Base-by-base conservation (phyloP, 2,888 invertebrate genomes). In the Erebia palarica region DNA sequence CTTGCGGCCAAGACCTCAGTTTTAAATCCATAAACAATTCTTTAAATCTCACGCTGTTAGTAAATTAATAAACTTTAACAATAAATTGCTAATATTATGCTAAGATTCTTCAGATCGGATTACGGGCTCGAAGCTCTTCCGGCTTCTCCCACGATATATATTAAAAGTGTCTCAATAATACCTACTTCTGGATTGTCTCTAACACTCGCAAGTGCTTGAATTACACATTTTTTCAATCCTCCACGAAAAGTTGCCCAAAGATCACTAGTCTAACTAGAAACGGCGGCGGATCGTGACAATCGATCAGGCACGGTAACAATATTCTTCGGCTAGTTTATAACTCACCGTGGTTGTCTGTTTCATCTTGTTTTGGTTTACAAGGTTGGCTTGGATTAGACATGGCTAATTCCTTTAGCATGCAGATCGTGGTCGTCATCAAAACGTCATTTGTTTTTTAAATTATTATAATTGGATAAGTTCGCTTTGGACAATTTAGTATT, bases 231-330 rank as follows among this genome's bases (percentile, higher is more conserved):
- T 55, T 18, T 44, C 47, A 49, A 67, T 27, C 49, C 27, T 55
- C 13, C 53, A 67, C 61, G 44, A 51, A 18, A 49, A 21, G 2
- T 21, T 49, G 21, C 18, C 36, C 61, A 63, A 36, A 67, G 67
- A 42, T 51, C 70, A 58, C 16, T 57, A 14, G 60, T 36, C 65
- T 55, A 49, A 58, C 51, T n/a, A 65, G 65, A 65, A 65, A 51
- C 65, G 3, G 36, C 51, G n/a, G 13, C 63, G 47, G 61, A 49
- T 42, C 71, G 64, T 71, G 59, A 71, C 68, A 68, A 65, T 68
- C 53, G 59, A 71, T 60, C 60, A n/a, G 21, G n/a, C 68, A 68
- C 68, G 68, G 68, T 55, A 42, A n/a, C 1, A 13, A 49, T n/a
- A n/a, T 58, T 64, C 36, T 60, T 61, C n/a, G 57, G 55, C 63